phyloP scores from a whole-genome alignment of 2,888 invertebrate species.

The Zygothrica quintamaculata region DNA sequence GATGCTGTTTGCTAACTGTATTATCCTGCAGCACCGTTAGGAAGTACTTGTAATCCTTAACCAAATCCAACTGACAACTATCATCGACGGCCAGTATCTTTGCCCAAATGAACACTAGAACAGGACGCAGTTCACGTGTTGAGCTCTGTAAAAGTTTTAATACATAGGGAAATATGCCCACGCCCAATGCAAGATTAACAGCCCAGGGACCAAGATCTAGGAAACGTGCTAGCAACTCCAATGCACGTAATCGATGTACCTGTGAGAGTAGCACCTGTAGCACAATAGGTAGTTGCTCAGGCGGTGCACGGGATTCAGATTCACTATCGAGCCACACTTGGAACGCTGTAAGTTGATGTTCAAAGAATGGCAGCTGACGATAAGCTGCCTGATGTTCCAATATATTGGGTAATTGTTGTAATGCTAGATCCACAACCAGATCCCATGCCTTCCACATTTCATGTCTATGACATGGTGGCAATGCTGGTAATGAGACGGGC shows the following conservation, averaged over 20 bases:
- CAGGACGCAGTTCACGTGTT: constrained; percentile 94
- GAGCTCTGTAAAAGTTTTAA: constrained; percentile 97
- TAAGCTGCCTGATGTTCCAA: constrained; percentile 87
- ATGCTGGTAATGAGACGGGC: constrained; percentile 95
- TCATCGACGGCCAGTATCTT: constrained; percentile 98
- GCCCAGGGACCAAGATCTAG: constrained; percentile 98
- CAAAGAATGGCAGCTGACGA: constrained; percentile 95
- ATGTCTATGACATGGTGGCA: constrained; percentile 95
- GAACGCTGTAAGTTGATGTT: constrained; percentile 98
- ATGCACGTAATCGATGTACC: constrained; percentile 95
- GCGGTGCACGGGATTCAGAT: constrained; percentile 91
- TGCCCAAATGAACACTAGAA: constrained; percentile 99
- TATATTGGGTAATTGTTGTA: constrained; percentile 94
- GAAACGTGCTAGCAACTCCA: constrained; percentile 96
- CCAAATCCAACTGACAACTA: constrained; percentile 97
- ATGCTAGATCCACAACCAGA: constrained; percentile 95
- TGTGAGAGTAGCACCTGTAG: constrained; percentile 92
- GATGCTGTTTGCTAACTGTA: constrained; percentile 92
- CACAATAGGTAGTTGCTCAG: constrained; percentile 98
- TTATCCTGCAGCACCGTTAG: constrained; percentile 95
- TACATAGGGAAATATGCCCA: constrained; percentile 99
- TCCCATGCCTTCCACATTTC: constrained; percentile 99
- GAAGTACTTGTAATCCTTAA: constrained; percentile 98
- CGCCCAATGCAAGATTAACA: constrained; percentile 96
- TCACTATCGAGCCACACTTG: constrained; percentile 87